Conservation (phyloP, 1,140 invertebrate species). For the Phthorimaea operculella region DNA sequence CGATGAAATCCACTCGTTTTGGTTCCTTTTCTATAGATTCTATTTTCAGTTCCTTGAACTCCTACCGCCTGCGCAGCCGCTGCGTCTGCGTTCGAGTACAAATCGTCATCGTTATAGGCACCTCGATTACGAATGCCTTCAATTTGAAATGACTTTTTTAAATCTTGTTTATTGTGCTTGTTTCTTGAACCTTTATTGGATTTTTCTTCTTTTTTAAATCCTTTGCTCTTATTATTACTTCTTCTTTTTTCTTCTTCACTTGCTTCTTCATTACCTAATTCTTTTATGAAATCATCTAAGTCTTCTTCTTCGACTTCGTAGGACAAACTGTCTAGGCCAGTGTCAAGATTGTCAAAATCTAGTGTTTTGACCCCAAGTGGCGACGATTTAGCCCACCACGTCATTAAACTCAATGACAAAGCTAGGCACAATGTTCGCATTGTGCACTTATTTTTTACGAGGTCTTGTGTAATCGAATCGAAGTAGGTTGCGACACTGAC, state of each 20-base stretch:
- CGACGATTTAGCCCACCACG: slow-evolving; percentile 35
- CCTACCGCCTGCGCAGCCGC: slow-evolving; percentile 46
- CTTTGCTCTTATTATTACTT: slow-evolving; percentile 23
- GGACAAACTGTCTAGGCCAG: slow-evolving; percentile 37
- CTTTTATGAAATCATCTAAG: slow-evolving; percentile 45
- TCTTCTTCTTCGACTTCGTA: slow-evolving; percentile 43
- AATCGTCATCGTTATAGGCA: slow-evolving; percentile 43
- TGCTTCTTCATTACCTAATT: slow-evolving; percentile 24
- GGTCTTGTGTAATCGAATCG: slow-evolving; percentile 50
- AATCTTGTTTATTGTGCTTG: slow-evolving; percentile 48
- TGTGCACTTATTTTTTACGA: slow-evolving; percentile 36
- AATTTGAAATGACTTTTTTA: slow-evolving; percentile 57
- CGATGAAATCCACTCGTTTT: slow-evolving; percentile 76
- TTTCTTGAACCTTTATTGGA: slow-evolving; percentile 64
- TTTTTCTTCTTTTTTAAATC: slow-evolving; percentile 38
- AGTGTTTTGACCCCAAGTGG: slow-evolving; percentile 24
- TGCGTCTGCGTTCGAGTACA: slow-evolving; percentile 48
- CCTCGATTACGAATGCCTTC: slow-evolving; percentile 44
- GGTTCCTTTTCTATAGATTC: slow-evolving; percentile 73
- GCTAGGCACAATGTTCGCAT: slow-evolving; percentile 42
- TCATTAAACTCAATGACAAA: slow-evolving; percentile 35
- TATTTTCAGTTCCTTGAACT: slow-evolving; percentile 51
- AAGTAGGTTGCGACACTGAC: slow-evolving; percentile 64
- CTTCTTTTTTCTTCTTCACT: slow-evolving; percentile 13
- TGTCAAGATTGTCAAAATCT: slow-evolving; percentile 39